Evolutionary conservation across 2,797 vertebrate species (phyloP).

Genomic region (Muraenolepis orangiensis): DNA sequence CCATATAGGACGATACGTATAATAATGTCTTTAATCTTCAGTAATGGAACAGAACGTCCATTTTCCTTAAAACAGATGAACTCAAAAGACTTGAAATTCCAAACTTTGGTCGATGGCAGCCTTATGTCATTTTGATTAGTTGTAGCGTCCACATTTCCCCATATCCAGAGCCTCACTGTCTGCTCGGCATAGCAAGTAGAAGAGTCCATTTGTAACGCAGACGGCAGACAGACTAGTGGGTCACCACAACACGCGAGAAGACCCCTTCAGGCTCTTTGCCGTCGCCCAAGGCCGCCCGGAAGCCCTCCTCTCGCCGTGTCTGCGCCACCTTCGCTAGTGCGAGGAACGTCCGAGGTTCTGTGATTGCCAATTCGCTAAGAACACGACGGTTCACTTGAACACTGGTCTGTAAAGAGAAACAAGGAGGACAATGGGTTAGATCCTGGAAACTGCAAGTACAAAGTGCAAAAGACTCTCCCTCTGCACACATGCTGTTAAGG

Average conservation of each 20-base stretch:
- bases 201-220: slow-evolving; percentile 1
- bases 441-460: not conserved
- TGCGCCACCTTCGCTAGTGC: slow-evolving; percentile 82
- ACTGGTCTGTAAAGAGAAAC: slow-evolving; percentile 72
- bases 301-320: slow-evolving; percentile 83
- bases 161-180: slow-evolving; percentile 21
- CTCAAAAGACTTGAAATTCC: not conserved
- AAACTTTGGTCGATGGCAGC: not conserved
- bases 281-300: slow-evolving; percentile 82
- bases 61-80: not conserved
- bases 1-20: too few species aligned
- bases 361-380: slow-evolving; percentile 84
- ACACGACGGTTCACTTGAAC: slow-evolving; percentile 82
- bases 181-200: slow-evolving; percentile 15
- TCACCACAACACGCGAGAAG: slow-evolving; percentile 81
- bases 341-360: slow-evolving; percentile 89
- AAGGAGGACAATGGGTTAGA: not conserved
- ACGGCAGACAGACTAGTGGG: slow-evolving; percentile 49
- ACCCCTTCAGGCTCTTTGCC: slow-evolving; percentile 85
- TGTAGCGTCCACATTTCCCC: slow-evolving; percentile 11
- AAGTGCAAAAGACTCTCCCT: not conserved
- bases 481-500: not conserved
- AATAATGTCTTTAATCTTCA: too few species aligned
- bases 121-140: not conserved
- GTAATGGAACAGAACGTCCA: too few species aligned